Evolutionary conservation across 2,888 invertebrate species (phyloP), one percentile per base, ranked within the genome.

Genomic region (Clivina fossor): DNA sequence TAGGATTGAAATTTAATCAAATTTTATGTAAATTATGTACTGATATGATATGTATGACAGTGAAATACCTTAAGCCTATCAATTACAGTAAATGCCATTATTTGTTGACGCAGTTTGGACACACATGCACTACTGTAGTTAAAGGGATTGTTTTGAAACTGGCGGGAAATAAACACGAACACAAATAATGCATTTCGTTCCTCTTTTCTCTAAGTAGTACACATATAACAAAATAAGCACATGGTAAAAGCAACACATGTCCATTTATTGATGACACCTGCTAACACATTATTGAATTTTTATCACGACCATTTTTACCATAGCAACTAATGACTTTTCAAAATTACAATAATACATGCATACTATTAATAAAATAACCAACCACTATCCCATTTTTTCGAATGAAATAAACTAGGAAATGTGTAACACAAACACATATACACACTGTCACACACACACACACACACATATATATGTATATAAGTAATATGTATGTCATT

Each of bases 1-100:
- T 66, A 66, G 40, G 58, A 15, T 13, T 46, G 18, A 46, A 24
- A 18, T 47, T 4, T 13, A 18, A 33, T 20, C 4, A 32, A 19
- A 47, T 35, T 13, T 32, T 9, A 33, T 30, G 24, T 30, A 41
- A 8, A 44, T 44, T n/a, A 18, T 44, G 43, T 43, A 19, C 5
- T 43, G 24, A 30, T 51, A 13, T 46, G 28, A 35, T 35, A 24
- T 38, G 38, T 28, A 46, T 22, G 26, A 26, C 35, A 35, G 11
- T 18, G 13, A 28, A 53, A 43, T 41, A 53, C 53, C 41, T 43
- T 32, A 33, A 20, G 24, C 24, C 44, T 37, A 35, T 54, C 37
- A 53, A 37, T 44, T 40, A 53, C 43, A 40, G 32, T 53, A 49
- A n/a, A 49, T 49, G 49, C 33, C 51, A 51, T 33, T 35, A 53